phyloP scores from a whole-genome alignment of 2,888 invertebrate genomes.

The Tenthredo distinguenda region DNA sequence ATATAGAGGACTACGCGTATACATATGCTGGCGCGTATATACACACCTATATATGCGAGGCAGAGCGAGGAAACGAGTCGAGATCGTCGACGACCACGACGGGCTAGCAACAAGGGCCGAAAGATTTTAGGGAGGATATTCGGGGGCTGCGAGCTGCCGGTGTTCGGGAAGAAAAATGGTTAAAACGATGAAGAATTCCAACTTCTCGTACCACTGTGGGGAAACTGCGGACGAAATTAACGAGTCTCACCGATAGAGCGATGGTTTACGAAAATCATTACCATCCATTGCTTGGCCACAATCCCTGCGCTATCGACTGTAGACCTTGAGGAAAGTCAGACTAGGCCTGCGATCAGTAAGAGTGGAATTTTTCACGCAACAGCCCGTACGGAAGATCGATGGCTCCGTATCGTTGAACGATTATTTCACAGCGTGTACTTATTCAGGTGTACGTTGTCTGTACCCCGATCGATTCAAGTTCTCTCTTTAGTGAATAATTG shows the following conservation, averaged over 20 bases:
- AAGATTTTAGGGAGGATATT: neutral
- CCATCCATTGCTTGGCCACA: conserved; percentile 15
- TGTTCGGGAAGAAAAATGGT: neutral
- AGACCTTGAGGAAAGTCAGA: neutral
- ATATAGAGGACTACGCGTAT: neutral
- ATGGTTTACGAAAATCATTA: neutral
- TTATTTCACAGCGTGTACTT: neutral
- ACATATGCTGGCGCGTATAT: neutral
- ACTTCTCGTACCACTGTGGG: neutral
- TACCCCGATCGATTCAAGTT: neutral
- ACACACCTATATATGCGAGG: neutral
- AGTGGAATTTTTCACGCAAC: neutral
- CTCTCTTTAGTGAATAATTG: neutral
- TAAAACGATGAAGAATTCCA: neutral
- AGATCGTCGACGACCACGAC: neutral
- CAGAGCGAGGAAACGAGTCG: conserved; percentile 7
- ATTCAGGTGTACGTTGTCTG: neutral
- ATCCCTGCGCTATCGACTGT: conserved; percentile 38
- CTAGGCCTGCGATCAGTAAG: neutral
- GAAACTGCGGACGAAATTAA: neutral
- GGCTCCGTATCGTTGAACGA: neutral
- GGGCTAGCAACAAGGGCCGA: neutral
- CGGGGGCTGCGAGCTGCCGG: neutral
- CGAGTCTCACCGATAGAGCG: neutral
- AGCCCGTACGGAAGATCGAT: conserved; percentile 2